Evolutionary conservation across 2,797 vertebrate species (phyloP).

Genomic region (Atherinosoma microstoma): DNA sequence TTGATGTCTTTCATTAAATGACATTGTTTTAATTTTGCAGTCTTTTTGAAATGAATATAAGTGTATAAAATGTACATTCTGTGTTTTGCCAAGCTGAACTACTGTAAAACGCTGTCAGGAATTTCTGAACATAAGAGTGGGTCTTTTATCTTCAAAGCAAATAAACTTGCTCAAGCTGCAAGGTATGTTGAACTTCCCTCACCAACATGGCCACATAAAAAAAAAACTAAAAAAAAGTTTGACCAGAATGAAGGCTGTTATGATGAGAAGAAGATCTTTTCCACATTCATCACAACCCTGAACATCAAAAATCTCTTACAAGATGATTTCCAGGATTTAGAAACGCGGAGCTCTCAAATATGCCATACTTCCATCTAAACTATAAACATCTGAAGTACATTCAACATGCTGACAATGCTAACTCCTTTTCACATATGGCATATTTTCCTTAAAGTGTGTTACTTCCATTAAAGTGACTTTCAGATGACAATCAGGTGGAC

Average conservation of each 20-base stretch:
- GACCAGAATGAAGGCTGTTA: background rate
- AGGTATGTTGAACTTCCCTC: background rate
- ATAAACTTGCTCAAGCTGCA: background rate
- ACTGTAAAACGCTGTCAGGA: background rate
- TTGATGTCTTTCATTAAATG: slow-evolving; percentile 12
- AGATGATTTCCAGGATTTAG: background rate
- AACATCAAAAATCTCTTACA: background rate
- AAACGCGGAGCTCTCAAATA: too few relatives aligned
- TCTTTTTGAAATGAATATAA: background rate
- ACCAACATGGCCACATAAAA: background rate
- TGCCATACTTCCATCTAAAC: background rate
- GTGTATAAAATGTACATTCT: background rate
- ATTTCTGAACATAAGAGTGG: background rate
- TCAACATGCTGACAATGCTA: background rate
- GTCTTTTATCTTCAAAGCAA: slow-evolving; percentile 1
- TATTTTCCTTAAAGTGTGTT: background rate
- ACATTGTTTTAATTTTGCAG: slow-evolving; percentile 5
- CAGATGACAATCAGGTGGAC: background rate
- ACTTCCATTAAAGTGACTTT: background rate
- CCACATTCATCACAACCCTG: background rate
- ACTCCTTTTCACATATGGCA: background rate
- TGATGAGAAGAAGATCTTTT: background rate
- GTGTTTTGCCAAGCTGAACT: background rate
- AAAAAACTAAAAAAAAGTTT: background rate
- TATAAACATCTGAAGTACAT: background rate